Base-by-base conservation (phyloP, 1,140 invertebrate genomes). In the Caenorhabditis remanei region DNA sequence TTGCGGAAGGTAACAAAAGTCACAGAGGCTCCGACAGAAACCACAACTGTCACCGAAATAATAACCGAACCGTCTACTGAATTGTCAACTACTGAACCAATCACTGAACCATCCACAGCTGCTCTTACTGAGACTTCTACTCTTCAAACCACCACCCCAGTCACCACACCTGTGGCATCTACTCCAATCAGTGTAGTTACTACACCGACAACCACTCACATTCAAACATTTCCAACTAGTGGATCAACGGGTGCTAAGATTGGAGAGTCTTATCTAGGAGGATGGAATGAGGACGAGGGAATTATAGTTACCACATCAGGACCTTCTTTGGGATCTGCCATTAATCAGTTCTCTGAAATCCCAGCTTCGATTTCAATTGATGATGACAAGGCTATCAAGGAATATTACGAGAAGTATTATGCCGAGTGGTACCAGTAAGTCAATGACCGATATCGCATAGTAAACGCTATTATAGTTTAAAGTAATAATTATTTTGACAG, bases 361-460 rank as follows among this genome's bases (percentile, higher is more conserved):
- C 71, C 71, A 2, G 71, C 43, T 2, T 79, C 71, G 8, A 50
- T 79, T 24, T 11, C 71, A 19, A 79, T 48, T 24, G 46, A 79
- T 53, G 71, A 79, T 24, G 71, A 79, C 21, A 79, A 43, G 24
- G 43, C 71, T 2, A 79, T 79, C 46, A 79, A 79, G 19, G 71
- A 14, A 24, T 79, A 79, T n/a, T 79, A 79, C 14, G 71, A 79
- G 53, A 79, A 79, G 11, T 79, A 79, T 50, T 79, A 79, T 53
- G 71, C 71, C 11, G 71, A 79, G 71, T 79, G 71, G 71, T 79
- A 79, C 46, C 11, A 79, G 71, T 79, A 24, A 48, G 71, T 79
- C 3, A 58, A 8, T n/a, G 2, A 21, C 24, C 21, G 13, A 32
- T 13, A 16, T 53, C 16, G 50, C 11, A 53, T 53, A 53, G 50